Conservation (phyloP, 2,797 vertebrate genomes). For the Myotis daubentonii region DNA sequence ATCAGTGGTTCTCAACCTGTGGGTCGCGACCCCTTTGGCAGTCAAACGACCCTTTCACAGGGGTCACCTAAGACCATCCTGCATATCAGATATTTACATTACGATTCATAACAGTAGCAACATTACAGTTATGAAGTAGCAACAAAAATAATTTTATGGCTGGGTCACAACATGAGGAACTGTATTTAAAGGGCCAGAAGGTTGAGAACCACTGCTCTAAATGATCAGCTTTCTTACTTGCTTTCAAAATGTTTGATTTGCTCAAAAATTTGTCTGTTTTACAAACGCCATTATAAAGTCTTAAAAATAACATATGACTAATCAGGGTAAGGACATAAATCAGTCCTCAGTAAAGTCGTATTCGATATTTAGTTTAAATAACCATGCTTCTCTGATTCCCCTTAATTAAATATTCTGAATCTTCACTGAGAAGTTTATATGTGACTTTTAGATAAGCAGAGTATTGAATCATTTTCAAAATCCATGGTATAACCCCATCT, state of each 20-base stretch:
- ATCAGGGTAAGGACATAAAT: conserved; percentile 32
- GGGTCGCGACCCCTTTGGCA: too few species aligned
- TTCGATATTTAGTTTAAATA: conserved; percentile 41
- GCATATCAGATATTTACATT: too few species aligned
- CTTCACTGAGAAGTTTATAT: conserved; percentile 1
- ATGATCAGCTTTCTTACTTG: not conserved
- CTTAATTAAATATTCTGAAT: conserved; percentile 51
- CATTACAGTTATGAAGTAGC: too few species aligned
- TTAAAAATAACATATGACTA: conserved; percentile 45
- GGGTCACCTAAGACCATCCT: too few species aligned
- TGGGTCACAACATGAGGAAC: too few species aligned
- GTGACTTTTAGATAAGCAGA: conserved; percentile 32
- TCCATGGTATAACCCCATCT: not conserved
- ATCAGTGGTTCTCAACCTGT: not conserved
- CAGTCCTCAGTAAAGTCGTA: conserved; percentile 12
- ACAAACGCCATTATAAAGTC: conserved; percentile 15
- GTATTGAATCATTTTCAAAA: conserved; percentile 31
- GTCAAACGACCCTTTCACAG: too few species aligned
- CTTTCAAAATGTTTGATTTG: conserved; percentile 43
- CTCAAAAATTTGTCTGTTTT: conserved; percentile 18
- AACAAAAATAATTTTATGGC: too few species aligned
- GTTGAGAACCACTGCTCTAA: not conserved
- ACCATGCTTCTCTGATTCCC: not conserved
- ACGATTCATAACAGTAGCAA: too few species aligned
- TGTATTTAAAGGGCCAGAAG: too few species aligned